These are phyloP conservation scores for Sarcophaga bullata DNA, from an alignment of 1,140 invertebrate genomes.

Conservation along the genomic window DNA sequence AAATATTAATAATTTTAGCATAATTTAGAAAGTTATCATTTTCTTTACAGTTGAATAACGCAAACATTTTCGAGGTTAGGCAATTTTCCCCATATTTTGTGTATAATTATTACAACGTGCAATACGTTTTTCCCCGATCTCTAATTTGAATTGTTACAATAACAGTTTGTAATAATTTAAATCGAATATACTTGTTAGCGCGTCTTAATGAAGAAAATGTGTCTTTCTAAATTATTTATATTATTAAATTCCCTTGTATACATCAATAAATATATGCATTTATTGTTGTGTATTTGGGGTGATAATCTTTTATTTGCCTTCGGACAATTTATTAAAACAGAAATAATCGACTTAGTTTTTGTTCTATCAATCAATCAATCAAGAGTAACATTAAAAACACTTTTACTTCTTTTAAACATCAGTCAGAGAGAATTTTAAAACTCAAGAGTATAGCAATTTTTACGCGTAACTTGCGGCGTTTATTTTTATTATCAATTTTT, in stretches of 20 bases:
- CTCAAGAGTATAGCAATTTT: not conserved
- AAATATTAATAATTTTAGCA: not conserved
- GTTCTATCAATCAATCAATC: not conserved
- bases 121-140: slow-evolving; percentile 9
- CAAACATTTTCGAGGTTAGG: not conserved
- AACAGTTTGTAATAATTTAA: too few species aligned
- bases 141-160: not conserved
- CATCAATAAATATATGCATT: not conserved
- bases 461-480: slow-evolving; percentile 40
- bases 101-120: not conserved
- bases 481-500: not conserved
- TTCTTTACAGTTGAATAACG: not conserved
- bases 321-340: slow-evolving; percentile 20
- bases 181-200: not conserved
- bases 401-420: slow-evolving; percentile 27
- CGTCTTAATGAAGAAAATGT: not conserved
- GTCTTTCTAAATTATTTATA: not conserved
- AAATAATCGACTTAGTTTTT: too few species aligned
- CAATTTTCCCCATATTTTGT: not conserved
- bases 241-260: not conserved
- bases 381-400: slow-evolving; percentile 5
- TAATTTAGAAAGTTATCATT: slow-evolving; percentile 1
- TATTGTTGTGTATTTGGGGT: not conserved
- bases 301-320: slow-evolving; percentile 31
- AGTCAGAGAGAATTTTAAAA: slow-evolving; percentile 1